Base-by-base conservation (phyloP, 2,113 vertebrate species). In the Hassar affinis region DNA sequence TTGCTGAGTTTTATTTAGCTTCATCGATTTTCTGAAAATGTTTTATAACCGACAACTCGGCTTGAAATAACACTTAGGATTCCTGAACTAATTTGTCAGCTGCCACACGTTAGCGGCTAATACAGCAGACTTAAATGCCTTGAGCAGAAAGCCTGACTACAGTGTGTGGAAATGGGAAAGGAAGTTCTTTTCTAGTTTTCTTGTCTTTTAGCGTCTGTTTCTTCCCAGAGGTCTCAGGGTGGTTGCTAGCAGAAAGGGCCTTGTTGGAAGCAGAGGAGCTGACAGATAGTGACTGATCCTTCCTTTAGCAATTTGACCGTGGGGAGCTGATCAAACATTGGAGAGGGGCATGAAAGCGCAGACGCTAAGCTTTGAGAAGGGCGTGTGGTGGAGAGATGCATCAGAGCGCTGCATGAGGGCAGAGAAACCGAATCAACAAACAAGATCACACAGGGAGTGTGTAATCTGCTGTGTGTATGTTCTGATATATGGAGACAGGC, bases 321-420 rank as follows among this genome's bases (percentile, higher is more conserved):
- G 25, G 80, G 56, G 81, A 75, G 45, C 45, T 47, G 54, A 82
- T 82, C 81, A 82, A 75, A 75, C 42, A 14, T 9, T 22, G 54
- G 51, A 54, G 80, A 72, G n/a, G 52, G 52, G 64, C 66, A 57
- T 81, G 68, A 82, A 82, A 61, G 69, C 6, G 45, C 68, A 74
- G 52, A 72, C 10, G 54, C 80, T 75, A 61, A 75, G 81, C 54
- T 51, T n/a, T 22, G 27, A 56, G 52, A 51, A 49, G 81, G 11
- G 59, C 11, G 10, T 14, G 56, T 12, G 59, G 42, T 27, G 35
- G 74, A 77, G 30, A 77, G 74, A 51, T 51, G 6, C 20, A 77
- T 77, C 74, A 56, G 74, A 38, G 74, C 30, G 0, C 74, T 6
- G 20, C 51, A n/a, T 38, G 74, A 77, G 51, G 52, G 56, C 30